Evolutionary conservation across 2,888 invertebrate species (phyloP).

Genomic region (Ochropacha duplaris): DNA sequence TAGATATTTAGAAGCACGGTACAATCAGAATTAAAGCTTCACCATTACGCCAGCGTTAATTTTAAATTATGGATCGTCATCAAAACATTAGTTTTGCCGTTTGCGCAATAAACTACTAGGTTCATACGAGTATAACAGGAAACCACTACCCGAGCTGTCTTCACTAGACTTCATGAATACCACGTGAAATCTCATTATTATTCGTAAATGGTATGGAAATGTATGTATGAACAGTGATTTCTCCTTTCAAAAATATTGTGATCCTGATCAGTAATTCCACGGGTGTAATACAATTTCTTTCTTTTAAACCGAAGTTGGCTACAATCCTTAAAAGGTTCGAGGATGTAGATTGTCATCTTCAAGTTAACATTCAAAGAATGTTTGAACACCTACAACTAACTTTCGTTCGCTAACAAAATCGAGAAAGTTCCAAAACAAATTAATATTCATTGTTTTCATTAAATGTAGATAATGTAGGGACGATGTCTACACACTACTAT

Average conservation of each 20-base stretch:
- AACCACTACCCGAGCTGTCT: too few species aligned
- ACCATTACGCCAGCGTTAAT: too few species aligned
- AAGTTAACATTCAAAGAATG: conserved; percentile 52
- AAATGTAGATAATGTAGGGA: background rate
- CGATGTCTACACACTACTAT: too few species aligned
- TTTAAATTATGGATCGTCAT: too few species aligned
- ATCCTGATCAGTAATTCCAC: conserved; percentile 28
- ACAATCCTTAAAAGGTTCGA: conserved; percentile 12
- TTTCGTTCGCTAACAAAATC: conserved; percentile 35
- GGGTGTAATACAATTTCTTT: conserved; percentile 15
- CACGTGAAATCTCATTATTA: conserved; percentile 4
- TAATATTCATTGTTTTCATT: conserved; percentile 36
- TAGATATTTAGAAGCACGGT: too few species aligned
- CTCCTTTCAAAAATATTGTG: conserved; percentile 11
- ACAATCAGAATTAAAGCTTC: too few species aligned
- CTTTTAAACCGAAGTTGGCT: conserved; percentile 16
- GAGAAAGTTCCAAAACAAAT: conserved; percentile 34
- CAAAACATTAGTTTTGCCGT: too few species aligned
- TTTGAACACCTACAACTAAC: conserved; percentile 29
- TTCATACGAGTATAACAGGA: too few species aligned
- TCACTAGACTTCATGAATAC: background rate
- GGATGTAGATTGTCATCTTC: conserved; percentile 43
- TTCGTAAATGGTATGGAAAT: conserved; percentile 12
- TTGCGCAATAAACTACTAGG: too few species aligned
- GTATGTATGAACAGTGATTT: conserved; percentile 9